These are phyloP conservation scores for Phaethon lepturus DNA, from an alignment of 2,113 vertebrate genomes.

Conservation along the genomic window DNA sequence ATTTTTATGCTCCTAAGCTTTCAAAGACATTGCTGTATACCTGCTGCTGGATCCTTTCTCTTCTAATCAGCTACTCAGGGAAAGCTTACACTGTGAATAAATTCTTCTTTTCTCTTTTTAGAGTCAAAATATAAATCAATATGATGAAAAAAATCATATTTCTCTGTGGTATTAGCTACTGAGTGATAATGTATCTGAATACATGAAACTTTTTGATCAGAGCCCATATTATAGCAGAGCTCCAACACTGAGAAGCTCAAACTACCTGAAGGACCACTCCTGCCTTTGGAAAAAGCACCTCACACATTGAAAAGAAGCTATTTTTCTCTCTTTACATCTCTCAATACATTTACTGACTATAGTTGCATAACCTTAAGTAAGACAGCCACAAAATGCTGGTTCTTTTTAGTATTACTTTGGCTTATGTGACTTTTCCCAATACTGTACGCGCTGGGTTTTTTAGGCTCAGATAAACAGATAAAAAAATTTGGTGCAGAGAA, in stretches of 20 bases:
- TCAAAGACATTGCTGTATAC: background rate
- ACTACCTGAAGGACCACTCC: background rate
- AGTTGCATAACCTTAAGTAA: background rate
- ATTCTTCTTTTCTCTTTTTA: background rate
- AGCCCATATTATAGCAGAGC: background rate
- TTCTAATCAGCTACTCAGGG: background rate
- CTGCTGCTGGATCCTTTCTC: background rate
- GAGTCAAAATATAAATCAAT: background rate
- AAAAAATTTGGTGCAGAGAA: background rate
- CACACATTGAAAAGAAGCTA: background rate
- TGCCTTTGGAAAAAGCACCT: background rate
- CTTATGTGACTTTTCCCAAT: background rate
- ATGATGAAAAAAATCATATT: background rate
- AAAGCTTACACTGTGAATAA: background rate
- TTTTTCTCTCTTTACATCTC: background rate
- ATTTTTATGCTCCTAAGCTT: background rate
- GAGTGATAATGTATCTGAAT: background rate
- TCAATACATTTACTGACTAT: background rate
- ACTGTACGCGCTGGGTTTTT: background rate
- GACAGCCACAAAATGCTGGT: background rate
- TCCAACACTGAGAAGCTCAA: background rate
- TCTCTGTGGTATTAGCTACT: background rate
- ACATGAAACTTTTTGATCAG: background rate
- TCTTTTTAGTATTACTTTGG: background rate
- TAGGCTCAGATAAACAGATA: background rate